Evolutionary conservation across 2,113 vertebrate species (phyloP).

Genomic region (Semicossyphus pulcher): DNA sequence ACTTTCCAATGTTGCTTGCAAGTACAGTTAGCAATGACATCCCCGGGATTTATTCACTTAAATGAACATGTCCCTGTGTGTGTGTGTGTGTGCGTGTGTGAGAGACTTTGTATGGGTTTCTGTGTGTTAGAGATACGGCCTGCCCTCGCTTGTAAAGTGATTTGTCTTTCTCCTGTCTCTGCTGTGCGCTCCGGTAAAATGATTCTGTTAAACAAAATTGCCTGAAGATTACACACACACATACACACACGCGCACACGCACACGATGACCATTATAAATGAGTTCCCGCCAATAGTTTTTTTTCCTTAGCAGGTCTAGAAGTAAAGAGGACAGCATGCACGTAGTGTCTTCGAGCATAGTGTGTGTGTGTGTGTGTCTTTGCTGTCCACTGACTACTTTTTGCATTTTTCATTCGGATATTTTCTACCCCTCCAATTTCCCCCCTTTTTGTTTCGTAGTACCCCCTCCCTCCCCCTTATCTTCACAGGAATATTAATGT

Average conservation of each 20-base stretch:
- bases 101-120: conserved; percentile 8
- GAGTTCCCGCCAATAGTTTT: conserved; percentile 50
- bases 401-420: conserved; percentile 49
- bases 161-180: conserved; percentile 77
- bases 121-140: conserved; percentile 62
- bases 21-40: conserved; percentile 63
- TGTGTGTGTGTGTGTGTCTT: conserved; percentile 32
- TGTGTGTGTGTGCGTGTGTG: conserved; percentile 2
- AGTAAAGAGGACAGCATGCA: conserved; percentile 70
- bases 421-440: conserved; percentile 40
- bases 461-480: conserved; percentile 46
- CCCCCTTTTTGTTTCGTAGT: conserved; percentile 44
- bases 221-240: conserved; percentile 63
- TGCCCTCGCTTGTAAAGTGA: conserved; percentile 76
- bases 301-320: conserved; percentile 46
- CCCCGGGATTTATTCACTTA: conserved; percentile 71
- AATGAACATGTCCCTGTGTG: conserved; percentile 33
- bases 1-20: conserved; percentile 40
- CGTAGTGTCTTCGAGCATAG: conserved; percentile 8
- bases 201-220: conserved; percentile 79
- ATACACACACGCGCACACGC: not conserved
- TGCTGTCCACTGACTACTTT: conserved; percentile 32
- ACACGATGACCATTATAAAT: conserved; percentile 68
- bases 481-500: conserved; percentile 74
- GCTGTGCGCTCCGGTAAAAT: conserved; percentile 68